Conservation (phyloP, 2,888 invertebrate genomes). For the Nemapogon koenigi region DNA sequence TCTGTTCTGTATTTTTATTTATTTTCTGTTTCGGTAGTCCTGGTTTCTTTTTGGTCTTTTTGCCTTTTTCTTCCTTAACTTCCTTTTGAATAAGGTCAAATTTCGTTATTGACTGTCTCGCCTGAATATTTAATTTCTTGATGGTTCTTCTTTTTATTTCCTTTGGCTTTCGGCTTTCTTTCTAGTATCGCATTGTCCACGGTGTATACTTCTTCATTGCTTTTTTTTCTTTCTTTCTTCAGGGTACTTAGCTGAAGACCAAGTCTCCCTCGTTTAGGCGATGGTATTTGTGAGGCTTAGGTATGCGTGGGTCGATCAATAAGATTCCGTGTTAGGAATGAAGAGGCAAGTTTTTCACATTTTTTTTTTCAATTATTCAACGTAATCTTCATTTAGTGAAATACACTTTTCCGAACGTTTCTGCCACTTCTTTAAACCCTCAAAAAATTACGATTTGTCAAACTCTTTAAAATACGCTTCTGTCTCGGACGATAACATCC, state of each 20-base stretch:
- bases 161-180: background rate
- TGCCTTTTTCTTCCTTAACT: background rate
- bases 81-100: background rate
- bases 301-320: too few species aligned
- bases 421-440: conserved; percentile 2
- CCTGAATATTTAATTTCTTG: background rate
- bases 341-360: too few species aligned
- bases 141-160: background rate
- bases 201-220: background rate
- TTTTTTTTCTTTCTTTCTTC: too few species aligned
- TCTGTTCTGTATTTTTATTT: background rate
- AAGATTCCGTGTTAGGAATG: too few species aligned
- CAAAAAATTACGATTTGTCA: conserved; percentile 2
- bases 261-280: too few species aligned
- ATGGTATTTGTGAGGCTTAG: too few species aligned
- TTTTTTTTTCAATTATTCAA: too few species aligned
- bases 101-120: background rate
- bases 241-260: too few species aligned
- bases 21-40: background rate
- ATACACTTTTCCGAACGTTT: conserved; percentile 3
- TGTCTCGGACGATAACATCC: conserved; percentile 4
- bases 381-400: background rate
- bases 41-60: background rate
- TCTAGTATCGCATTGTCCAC: background rate
- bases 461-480: conserved; percentile 8